Conservation (phyloP, 2,797 vertebrate genomes). For the Anas capensis region DNA sequence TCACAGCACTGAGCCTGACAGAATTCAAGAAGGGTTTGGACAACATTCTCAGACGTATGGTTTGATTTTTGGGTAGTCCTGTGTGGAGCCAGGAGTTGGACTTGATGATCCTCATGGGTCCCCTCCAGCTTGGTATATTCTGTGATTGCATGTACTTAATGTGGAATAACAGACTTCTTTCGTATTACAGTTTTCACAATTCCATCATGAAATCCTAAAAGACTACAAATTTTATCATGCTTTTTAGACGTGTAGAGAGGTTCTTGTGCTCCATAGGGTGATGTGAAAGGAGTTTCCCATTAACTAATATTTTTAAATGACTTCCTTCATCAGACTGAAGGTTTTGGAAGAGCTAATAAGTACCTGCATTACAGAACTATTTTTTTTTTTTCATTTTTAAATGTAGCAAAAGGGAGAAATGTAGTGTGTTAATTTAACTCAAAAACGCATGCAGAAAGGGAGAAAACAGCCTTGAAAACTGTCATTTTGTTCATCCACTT, state of each 20-base stretch:
- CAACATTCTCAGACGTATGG: no score
- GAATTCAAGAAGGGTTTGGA: no score
- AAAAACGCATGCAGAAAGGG: background rate
- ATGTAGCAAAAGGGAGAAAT: background rate
- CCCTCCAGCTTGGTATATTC: no score
- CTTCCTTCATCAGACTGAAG: background rate
- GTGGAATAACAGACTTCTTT: background rate
- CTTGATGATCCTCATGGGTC: no score
- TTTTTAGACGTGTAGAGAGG: no score
- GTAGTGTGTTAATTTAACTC: background rate
- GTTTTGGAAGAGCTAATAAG: background rate
- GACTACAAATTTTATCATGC: background rate
- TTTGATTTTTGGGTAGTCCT: no score
- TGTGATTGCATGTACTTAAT: background rate
- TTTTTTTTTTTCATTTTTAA: background rate
- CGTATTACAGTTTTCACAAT: fast-evolving
- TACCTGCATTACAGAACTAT: no score
- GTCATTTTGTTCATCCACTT: background rate
- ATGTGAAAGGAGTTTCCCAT: background rate
- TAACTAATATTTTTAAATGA: background rate
- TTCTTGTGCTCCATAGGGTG: no score
- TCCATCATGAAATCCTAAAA: background rate
- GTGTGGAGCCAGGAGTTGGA: no score
- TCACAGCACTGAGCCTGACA: no score
- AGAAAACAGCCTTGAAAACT: background rate